Conservation (phyloP, 2,113 vertebrate genomes). For the Bagarius yarrelli region DNA sequence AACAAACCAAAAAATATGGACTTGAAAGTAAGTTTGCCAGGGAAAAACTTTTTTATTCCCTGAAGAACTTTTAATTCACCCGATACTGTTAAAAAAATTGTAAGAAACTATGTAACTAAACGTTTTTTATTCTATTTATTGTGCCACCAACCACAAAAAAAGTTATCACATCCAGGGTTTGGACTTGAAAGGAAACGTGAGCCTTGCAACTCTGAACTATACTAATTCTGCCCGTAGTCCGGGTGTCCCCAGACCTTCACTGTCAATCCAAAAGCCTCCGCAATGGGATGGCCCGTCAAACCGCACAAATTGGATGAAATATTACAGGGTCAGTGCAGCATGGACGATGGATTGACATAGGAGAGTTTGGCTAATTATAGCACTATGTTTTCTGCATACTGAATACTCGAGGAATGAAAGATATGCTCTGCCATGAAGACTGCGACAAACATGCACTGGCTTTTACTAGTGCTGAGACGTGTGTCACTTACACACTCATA, state of each 20-base stretch:
- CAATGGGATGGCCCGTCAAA: conserved; percentile 35
- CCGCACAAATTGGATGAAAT: conserved; percentile 48
- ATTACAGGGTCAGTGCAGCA: conserved; percentile 45
- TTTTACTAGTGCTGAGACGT: conserved; percentile 21
- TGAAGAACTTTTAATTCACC: not conserved
- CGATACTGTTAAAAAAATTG: not conserved
- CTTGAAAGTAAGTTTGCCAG: not conserved
- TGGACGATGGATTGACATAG: conserved; percentile 35
- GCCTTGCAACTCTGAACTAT: conserved; percentile 19
- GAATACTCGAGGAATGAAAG: conserved; percentile 36
- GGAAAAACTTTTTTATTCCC: not conserved
- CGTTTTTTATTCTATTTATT: not conserved
- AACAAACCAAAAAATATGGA: not conserved
- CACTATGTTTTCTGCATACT: conserved; percentile 46
- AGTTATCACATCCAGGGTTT: not conserved
- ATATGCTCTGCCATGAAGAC: conserved; percentile 4
- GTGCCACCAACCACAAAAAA: not conserved
- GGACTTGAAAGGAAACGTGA: not conserved
- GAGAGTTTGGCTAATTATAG: conserved; percentile 50
- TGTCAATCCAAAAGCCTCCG: conserved; percentile 22
- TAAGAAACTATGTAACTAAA: not conserved
- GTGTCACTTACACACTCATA: not conserved
- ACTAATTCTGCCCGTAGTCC: not conserved
- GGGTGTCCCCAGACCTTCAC: conserved; percentile 15
- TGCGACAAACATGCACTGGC: not conserved